Evolutionary conservation across 2,888 invertebrate species (phyloP), one percentile per base, ranked within the genome.

Genomic region (Cheilosia urbana): DNA sequence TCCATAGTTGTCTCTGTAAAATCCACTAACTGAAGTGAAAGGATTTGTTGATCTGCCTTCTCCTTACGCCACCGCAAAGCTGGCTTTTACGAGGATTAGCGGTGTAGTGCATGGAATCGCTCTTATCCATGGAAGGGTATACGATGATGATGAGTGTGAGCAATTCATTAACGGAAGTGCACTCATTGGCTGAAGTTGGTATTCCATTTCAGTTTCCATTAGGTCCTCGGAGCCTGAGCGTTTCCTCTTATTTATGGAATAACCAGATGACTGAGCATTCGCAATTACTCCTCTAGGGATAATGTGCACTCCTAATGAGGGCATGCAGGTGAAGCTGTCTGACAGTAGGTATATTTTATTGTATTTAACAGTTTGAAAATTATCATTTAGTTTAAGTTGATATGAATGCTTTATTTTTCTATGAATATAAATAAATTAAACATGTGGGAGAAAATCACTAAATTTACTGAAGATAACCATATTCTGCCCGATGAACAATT

Each of bases 81-180:
- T n/a, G 15, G 19, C 62, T n/a, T 42, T 24, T 51, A 13, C 5
- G 13, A 60, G 24, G 42, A 19, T 24, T 24, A 42, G 45, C n/a
- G 27, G 17, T 45, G 2, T 15, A 27, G 45, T 62, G 45, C 45
- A 62, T n/a, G 5, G 45, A 63, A 34, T 47, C 19, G 13, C 45
- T 63, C 17, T 34, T 34, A 47, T 47, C 47, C 47, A 3, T 30
- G 34, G 47, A 47, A 34, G n/a, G n/a, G 47, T 34, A 30, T 15
- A 62, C 27, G 45, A 30, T 42, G 27, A 45, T 17, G 45, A 45
- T 42, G 27, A 45, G 45, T 62, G 62, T 47, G 62, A 63, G 34
- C 30, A 30, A 63, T 63, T 27, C 27, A 47, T 63, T 63, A 30
- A 27, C 62, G 47, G 62, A 63, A 63, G 62, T 63, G 17, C 11